These are phyloP conservation scores for Labeo catla DNA, from an alignment of 2,113 vertebrate genomes.

Conservation along the genomic window DNA sequence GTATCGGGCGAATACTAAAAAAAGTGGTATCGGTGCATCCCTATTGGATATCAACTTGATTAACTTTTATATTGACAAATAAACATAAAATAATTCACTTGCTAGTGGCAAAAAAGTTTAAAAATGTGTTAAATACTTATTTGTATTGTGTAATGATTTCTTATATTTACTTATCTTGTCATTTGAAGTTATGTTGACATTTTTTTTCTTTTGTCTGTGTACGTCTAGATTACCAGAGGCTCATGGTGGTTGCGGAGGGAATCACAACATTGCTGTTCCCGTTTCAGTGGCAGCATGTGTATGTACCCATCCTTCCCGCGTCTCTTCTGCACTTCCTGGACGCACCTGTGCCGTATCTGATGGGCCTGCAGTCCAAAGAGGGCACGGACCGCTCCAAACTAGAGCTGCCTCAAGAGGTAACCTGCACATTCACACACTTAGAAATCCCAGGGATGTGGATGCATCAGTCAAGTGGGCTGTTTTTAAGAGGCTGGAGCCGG, in stretches of 20 bases:
- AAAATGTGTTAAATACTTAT: background rate
- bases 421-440: background rate
- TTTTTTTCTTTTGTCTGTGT: slow-evolving; percentile 26
- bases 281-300: slow-evolving; percentile 98
- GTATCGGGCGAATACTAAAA: no score
- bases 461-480: background rate
- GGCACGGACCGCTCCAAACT: slow-evolving; percentile 92
- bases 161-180: background rate
- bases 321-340: slow-evolving; percentile 95
- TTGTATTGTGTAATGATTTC: background rate
- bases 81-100: background rate
- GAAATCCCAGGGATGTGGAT: background rate
- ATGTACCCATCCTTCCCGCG: slow-evolving; percentile 93
- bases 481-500: background rate
- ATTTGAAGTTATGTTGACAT: background rate
- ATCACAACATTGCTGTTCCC: slow-evolving; percentile 93
- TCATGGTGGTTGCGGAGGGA: slow-evolving; percentile 95
- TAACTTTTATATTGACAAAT: background rate
- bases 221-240: slow-evolving; percentile 88
- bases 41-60: background rate
- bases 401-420: slow-evolving; percentile 95
- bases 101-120: background rate
- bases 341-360: slow-evolving; percentile 94
- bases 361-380: slow-evolving; percentile 94
- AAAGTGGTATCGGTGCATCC: no score